phyloP scores from a whole-genome alignment of 2,888 invertebrate species.

The Tyria jacobaeae region DNA sequence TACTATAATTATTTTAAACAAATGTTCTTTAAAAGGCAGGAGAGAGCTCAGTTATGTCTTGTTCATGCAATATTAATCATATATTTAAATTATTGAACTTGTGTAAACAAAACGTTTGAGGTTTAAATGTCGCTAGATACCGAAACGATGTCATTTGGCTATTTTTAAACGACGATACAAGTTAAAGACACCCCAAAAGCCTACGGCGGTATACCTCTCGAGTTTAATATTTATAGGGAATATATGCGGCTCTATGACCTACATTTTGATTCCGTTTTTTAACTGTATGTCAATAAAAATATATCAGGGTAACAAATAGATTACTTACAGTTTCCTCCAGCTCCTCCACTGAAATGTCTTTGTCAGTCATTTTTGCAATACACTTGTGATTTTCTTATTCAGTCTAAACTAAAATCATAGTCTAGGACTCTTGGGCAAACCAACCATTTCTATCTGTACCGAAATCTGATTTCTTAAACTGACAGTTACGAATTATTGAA shows the following conservation, averaged over 20 bases:
- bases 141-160: not conserved
- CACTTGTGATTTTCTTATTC: conserved; percentile 54
- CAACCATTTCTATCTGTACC: conserved; percentile 62
- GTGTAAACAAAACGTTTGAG: conserved; percentile 40
- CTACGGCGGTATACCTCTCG: conserved; percentile 28
- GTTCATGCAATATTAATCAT: conserved; percentile 25
- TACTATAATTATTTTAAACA: not conserved
- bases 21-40: not conserved
- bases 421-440: conserved; percentile 37
- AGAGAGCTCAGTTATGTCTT: conserved; percentile 1
- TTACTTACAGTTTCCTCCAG: conserved; percentile 77
- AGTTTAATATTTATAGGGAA: conserved; percentile 52
- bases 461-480: conserved; percentile 41
- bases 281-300: conserved; percentile 35
- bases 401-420: conserved; percentile 55
- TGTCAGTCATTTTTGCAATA: conserved; percentile 70
- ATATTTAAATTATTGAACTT: conserved; percentile 30
- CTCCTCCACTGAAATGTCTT: conserved; percentile 77
- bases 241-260: conserved; percentile 74
- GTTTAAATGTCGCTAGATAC: conserved; percentile 2
- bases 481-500: conserved; percentile 50
- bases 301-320: conserved; percentile 23
- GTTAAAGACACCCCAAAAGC: conserved; percentile 19
- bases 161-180: not conserved
- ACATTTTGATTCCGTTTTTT: conserved; percentile 47